A percentile compares a stretch with the other conserved stretches of the same genome.
Conservation (phyloP, 2,888 invertebrate genomes). For the Oscheius sp. region DNA sequence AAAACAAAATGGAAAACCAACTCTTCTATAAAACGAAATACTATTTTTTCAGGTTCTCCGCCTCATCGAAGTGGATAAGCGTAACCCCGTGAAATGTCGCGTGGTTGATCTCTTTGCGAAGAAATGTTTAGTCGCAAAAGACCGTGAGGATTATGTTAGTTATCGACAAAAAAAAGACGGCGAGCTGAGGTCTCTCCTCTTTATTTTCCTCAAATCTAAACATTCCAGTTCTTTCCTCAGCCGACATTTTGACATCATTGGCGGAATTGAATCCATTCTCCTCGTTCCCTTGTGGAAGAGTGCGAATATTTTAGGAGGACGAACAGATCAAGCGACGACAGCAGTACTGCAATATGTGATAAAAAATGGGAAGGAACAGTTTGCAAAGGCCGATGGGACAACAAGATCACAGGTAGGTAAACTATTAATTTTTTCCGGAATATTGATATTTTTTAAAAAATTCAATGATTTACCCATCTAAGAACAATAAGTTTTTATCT, state of each 20-base stretch:
- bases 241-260: constrained; percentile 22
- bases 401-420: constrained; percentile 18
- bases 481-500: no score
- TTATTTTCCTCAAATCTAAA: background rate
- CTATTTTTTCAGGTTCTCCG: constrained; percentile 11
- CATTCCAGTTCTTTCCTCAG: constrained; percentile 25
- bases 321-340: constrained; percentile 5
- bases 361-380: constrained; percentile 38
- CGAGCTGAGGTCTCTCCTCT: constrained; percentile 19
- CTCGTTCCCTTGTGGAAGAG: constrained; percentile 31
- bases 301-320: constrained; percentile 4
- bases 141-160: constrained; percentile 5
- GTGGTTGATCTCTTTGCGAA: constrained; percentile 29
- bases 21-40: background rate
- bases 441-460: no score
- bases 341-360: constrained; percentile 33
- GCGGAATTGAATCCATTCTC: constrained; percentile 6
- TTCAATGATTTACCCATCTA: no score
- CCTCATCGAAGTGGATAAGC: constrained; percentile 16
- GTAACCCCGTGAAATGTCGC: constrained; percentile 8
- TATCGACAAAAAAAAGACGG: constrained; percentile 31
- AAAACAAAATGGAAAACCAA: background rate
- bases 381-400: constrained; percentile 24
- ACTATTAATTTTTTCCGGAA: no score
- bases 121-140: constrained; percentile 25